Evolutionary conservation across 2,113 vertebrate species (phyloP).

Genomic region (Heterotilapia buettikoferi): DNA sequence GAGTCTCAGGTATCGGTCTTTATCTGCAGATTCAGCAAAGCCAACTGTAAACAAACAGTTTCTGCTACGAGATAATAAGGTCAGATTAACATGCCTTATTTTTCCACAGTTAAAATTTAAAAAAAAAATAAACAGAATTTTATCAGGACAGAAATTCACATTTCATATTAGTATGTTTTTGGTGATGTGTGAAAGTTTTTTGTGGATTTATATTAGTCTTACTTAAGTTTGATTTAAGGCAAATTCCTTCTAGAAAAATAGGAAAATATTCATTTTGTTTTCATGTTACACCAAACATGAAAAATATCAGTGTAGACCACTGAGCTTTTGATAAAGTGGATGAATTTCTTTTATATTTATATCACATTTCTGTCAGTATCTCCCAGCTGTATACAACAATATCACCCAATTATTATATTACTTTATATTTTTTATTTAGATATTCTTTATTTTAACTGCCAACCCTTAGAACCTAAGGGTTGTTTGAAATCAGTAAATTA

Average conservation of each 20-base stretch:
- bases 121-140: background rate
- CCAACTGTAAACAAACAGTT: constrained; percentile 3
- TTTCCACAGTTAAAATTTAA: background rate
- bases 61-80: background rate
- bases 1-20: background rate
- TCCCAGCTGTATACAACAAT: background rate
- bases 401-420: background rate
- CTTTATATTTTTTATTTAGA: background rate
- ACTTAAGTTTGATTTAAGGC: background rate
- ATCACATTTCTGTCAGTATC: background rate
- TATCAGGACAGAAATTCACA: background rate
- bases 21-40: background rate
- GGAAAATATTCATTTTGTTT: background rate
- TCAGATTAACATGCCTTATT: background rate
- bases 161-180: background rate
- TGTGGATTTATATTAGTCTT: background rate
- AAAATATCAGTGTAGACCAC: background rate
- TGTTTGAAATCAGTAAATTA: background rate
- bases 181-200: background rate
- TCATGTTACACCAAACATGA: accelerated
- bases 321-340: background rate
- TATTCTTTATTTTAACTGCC: background rate
- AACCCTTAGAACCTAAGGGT: too few species aligned
- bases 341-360: background rate
- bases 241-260: background rate